Base-by-base conservation (phyloP, 2,888 invertebrate genomes). In the Unio delphinus region DNA sequence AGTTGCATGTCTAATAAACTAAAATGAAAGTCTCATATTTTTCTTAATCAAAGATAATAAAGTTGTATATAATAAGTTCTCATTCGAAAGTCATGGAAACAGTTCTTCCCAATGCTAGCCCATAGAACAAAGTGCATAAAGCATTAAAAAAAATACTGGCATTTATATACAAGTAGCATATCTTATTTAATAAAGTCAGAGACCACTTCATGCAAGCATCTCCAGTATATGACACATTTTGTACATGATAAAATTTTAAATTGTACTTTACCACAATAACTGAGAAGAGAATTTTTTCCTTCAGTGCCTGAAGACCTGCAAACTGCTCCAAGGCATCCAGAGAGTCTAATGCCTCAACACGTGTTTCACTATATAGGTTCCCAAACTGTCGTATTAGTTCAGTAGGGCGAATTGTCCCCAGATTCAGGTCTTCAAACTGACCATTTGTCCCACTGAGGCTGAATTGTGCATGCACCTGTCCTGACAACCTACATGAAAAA, bases 271-370 rank as follows among this genome's bases (percentile, higher is more conserved):
- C 98, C 91, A 98, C 98, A 82, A 97, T 94, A 71, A 97, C 95
- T 72, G 97, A 98, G 91, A 98, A 98, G 79, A 98, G 93, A 80
- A 98, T 95, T 92, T 98, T 98, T 84, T 95, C 94, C 91, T 98
- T 98, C 78, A 98, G 93, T 86, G 96, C 96, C 72, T 95, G 94
- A 20, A 95, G 95, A 79, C 95, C 94, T 68, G 93, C 92, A 69
- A 98, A 92, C 77, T 95, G 95, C 17, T 94, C 93, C 72, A 98
- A 91, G 55, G 93, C 93, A 82, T 96, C 94, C 73, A 98, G 91
- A 17, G 96, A 95, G 82, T 97, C 96, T 83, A 97, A 91, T 0
- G 95, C 94, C 84, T 96, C 95, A 70, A 95, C 94, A 69, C 97
- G 93, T 55, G 95, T 95, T 82, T 95, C 94, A 65, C 94, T 93